Evolutionary conservation across 2,113 vertebrate species (phyloP), one percentile per base, ranked within the genome.

Genomic region (Brachyistius frenatus): DNA sequence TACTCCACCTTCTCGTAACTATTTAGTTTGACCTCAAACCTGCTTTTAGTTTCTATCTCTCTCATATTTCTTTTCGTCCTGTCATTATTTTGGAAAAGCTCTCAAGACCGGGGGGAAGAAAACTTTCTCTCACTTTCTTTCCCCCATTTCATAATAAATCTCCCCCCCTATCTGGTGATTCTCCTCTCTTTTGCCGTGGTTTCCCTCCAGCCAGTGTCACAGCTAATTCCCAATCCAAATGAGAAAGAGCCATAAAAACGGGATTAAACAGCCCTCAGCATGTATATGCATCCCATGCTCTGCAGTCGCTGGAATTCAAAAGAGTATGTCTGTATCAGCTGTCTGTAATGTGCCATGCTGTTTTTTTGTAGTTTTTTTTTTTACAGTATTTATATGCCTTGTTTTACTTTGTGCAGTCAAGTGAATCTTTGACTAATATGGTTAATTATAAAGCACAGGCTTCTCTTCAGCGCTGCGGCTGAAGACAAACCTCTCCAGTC

Each of bases 401-500:
- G 8, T 54, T 66, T 66, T 44, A 56, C 67, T 57, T 35, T 62
- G 30, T 50, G 50, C 56, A 55, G 78, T 52, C 35, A 31, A 63
- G 5, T 35, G 50, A 35, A 37, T 64, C 44, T 78, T 56, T 49
- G 50, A 73, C 57, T 57, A 73, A 76, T 54, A 9, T 23, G 23
- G 36, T 71, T 77, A 35, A 44, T 63, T 35, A 67, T 14, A 15
- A 52, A 82, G 44, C 47, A 5, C 35, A 37, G n/a, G 14, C 16
- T n/a, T 63, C 57, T 63, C 47, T 35, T 23, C n/a, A 60, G 66
- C 66, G 36, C 36, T 30, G 23, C 6, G 52, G 41, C 5, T 1
- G 1, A 1, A 47, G 23, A 61, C 60, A 53, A 37, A 71, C 35
- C 30, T 74, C 64, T 65, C 7, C n/a, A 58, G 31, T 78, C 14